Evolutionary conservation across 1,140 invertebrate species (phyloP).

Genomic region (Teleogryllus occipitalis): DNA sequence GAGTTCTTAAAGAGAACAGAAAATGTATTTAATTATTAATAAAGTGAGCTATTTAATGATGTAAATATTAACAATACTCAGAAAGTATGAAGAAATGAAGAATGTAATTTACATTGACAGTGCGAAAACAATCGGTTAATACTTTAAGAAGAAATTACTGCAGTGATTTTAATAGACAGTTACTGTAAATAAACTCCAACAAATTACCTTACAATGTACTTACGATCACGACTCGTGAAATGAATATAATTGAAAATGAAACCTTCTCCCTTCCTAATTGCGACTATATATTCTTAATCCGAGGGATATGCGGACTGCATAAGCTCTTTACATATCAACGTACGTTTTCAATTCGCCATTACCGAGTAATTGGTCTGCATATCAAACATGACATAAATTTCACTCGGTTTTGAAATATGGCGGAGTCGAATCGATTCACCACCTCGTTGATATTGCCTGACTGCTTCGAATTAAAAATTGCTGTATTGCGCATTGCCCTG

Average conservation of each 20-base stretch:
- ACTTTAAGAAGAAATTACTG: too few relatives aligned
- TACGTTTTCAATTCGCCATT: not conserved
- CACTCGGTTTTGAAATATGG: not conserved
- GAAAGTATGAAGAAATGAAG: too few relatives aligned
- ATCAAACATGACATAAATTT: slow-evolving; percentile 3
- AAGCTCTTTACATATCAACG: not conserved
- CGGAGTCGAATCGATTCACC: not conserved
- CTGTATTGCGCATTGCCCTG: not conserved
- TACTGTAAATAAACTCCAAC: too few relatives aligned
- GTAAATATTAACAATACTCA: too few relatives aligned
- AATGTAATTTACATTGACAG: too few relatives aligned
- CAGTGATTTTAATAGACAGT: too few relatives aligned
- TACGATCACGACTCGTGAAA: too few relatives aligned
- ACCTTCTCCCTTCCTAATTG: not conserved
- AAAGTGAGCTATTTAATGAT: too few relatives aligned
- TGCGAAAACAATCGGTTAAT: too few relatives aligned
- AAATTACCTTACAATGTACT: too few relatives aligned
- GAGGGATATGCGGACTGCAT: not conserved
- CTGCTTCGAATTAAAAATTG: slow-evolving; percentile 5
- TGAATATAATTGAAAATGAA: not conserved
- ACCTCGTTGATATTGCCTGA: not conserved
- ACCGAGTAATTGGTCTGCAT: not conserved
- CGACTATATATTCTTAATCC: not conserved
- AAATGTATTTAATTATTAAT: too few relatives aligned
- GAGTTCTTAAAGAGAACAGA: too few relatives aligned